phyloP scores from a whole-genome alignment of 2,888 invertebrate species.

The Syrphus vitripennis region DNA sequence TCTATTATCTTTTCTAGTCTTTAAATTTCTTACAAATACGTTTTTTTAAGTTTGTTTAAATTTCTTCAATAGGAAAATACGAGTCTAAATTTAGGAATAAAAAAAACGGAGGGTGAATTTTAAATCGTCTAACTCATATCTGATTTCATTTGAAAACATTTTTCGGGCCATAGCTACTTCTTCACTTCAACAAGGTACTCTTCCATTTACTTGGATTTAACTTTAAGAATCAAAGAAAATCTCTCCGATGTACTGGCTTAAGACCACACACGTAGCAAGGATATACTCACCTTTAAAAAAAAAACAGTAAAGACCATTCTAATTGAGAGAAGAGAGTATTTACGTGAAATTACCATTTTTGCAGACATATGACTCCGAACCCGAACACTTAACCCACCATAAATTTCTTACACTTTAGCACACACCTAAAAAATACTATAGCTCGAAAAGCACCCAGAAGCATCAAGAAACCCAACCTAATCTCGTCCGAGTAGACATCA shows the following conservation, averaged over 20 bases:
- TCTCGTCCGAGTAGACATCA: constrained; percentile 48
- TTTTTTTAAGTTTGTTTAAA: too few species aligned
- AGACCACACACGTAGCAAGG: constrained; percentile 58
- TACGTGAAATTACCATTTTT: constrained; percentile 49
- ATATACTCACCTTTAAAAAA: too few species aligned
- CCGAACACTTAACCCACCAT: neutral
- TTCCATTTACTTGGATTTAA: neutral
- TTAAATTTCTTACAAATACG: too few species aligned
- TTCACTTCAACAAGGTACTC: neutral
- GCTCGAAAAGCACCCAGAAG: neutral
- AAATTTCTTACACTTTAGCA: constrained; percentile 34
- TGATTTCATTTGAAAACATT: too few species aligned
- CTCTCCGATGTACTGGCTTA: neutral
- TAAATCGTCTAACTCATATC: too few species aligned
- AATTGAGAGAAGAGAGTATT: constrained; percentile 57
- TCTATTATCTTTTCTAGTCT: too few species aligned
- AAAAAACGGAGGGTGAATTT: too few species aligned
- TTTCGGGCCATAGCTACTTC: too few species aligned
- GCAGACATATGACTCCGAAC: constrained; percentile 15
- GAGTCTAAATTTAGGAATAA: too few species aligned
- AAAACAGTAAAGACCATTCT: constrained; percentile 3
- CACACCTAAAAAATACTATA: constrained; percentile 25
- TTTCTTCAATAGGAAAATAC: too few species aligned
- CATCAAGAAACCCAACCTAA: constrained; percentile 36
- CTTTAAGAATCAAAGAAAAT: constrained; percentile 18